These are phyloP conservation scores for Tenrec ecaudatus DNA, from an alignment of 2,113 vertebrate species.

Conservation along the genomic window DNA sequence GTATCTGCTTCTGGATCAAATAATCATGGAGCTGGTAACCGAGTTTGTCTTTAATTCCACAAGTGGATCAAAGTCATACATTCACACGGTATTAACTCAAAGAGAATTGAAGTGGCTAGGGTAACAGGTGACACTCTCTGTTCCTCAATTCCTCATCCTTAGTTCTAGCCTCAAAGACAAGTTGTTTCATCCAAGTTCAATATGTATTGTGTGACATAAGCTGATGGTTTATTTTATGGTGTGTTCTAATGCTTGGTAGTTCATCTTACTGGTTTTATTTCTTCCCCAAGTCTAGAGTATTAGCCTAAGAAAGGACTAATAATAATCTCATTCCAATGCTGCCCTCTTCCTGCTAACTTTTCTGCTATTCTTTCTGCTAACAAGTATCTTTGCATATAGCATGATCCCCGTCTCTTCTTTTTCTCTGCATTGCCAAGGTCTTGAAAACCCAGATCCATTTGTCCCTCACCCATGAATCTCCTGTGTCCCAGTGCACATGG, in stretches of 20 bases:
- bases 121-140: background rate
- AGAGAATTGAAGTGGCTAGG: background rate
- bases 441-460: slow-evolving; percentile 57
- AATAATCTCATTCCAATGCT: background rate
- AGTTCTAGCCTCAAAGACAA: slow-evolving; percentile 2
- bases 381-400: background rate
- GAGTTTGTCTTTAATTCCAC: slow-evolving; percentile 21
- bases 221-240: background rate
- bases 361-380: background rate
- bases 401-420: no score
- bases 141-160: background rate
- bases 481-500: slow-evolving; percentile 20
- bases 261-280: background rate
- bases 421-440: background rate
- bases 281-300: background rate
- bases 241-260: background rate
- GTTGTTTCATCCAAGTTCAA: background rate
- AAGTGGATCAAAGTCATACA: background rate
- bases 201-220: no score
- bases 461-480: slow-evolving; percentile 38
- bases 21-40: background rate
- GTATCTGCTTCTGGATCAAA: background rate
- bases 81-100: background rate
- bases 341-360: background rate
- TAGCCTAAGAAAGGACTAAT: background rate